Conservation (phyloP, 1,140 invertebrate species). For the Olivierus martensii region DNA sequence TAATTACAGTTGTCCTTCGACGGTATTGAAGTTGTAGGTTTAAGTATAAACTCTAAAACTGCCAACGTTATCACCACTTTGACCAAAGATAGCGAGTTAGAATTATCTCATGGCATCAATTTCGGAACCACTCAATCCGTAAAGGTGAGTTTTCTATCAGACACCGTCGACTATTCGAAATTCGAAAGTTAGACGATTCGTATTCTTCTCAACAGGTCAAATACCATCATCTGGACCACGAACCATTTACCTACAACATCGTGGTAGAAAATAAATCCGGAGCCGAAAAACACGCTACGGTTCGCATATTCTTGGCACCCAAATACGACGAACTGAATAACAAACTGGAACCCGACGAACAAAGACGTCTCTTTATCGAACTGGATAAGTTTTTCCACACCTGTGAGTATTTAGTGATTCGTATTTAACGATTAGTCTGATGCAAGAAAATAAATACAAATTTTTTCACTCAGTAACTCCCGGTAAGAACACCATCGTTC, state of each 20-base stretch:
- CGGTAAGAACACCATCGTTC: slow-evolving; percentile 45
- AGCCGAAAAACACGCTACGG: slow-evolving; percentile 20
- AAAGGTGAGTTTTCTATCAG: too few relatives aligned
- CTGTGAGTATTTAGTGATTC: slow-evolving; percentile 1
- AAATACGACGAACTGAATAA: slow-evolving; percentile 11
- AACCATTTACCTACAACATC: slow-evolving; percentile 1
- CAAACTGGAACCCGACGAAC: slow-evolving; percentile 1
- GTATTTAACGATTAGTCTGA: not conserved
- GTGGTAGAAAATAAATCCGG: slow-evolving; percentile 39
- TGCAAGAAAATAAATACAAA: too few relatives aligned
- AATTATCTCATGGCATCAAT: too few relatives aligned
- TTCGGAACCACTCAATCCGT: too few relatives aligned
- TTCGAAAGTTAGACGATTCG: too few relatives aligned
- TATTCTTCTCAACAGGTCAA: slow-evolving; percentile 1
- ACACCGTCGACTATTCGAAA: too few relatives aligned
- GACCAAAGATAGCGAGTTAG: too few relatives aligned
- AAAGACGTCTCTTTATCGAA: slow-evolving; percentile 19
- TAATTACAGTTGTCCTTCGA: too few relatives aligned
- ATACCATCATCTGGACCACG: slow-evolving; percentile 18
- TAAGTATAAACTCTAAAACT: too few relatives aligned
- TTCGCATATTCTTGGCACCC: slow-evolving; percentile 6
- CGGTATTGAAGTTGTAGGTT: too few relatives aligned
- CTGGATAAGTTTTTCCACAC: slow-evolving; percentile 12
- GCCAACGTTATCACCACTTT: too few relatives aligned
- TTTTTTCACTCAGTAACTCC: slow-evolving; percentile 37